Evolutionary conservation across 2,888 invertebrate genomes (phyloP).

Genomic region (Tryphoninae sp.): DNA sequence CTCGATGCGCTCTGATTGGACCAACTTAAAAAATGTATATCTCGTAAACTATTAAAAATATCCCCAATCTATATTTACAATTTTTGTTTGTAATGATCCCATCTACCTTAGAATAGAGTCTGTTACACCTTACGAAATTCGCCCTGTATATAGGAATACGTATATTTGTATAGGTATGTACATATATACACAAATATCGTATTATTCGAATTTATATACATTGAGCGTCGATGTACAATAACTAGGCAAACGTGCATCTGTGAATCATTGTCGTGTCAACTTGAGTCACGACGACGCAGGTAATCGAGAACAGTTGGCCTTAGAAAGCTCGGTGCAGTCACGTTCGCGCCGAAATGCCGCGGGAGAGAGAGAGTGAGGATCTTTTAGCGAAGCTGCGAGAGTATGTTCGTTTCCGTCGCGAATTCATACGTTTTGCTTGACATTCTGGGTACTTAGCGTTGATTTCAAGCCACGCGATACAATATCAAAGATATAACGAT

Average conservation of each 20-base stretch:
- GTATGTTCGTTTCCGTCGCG: constrained; percentile 21
- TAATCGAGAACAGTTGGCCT: constrained; percentile 18
- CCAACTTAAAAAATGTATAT: no score
- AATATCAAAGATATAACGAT: constrained; percentile 46
- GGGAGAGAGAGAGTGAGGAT: not conserved
- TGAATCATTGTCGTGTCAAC: constrained; percentile 33
- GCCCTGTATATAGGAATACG: no score
- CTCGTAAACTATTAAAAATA: no score
- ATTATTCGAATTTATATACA: not conserved
- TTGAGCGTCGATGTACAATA: not conserved
- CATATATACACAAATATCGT: not conserved
- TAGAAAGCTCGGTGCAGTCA: constrained; percentile 28
- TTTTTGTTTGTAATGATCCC: no score
- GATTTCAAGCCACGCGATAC: constrained; percentile 44
- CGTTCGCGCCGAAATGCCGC: constrained; percentile 42
- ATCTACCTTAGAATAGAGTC: no score
- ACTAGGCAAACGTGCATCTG: constrained; percentile 36
- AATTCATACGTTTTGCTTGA: constrained; percentile 32
- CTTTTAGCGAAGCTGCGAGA: constrained; percentile 3
- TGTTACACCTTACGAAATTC: no score
- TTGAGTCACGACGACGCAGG: constrained; percentile 42
- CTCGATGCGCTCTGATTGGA: no score
- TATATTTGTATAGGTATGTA: not conserved
- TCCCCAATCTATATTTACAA: no score
- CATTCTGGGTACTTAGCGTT: constrained; percentile 42